Evolutionary conservation across 2,888 invertebrate genomes (phyloP), one percentile per base, ranked within the genome.

Genomic region (Acleris cristana): DNA sequence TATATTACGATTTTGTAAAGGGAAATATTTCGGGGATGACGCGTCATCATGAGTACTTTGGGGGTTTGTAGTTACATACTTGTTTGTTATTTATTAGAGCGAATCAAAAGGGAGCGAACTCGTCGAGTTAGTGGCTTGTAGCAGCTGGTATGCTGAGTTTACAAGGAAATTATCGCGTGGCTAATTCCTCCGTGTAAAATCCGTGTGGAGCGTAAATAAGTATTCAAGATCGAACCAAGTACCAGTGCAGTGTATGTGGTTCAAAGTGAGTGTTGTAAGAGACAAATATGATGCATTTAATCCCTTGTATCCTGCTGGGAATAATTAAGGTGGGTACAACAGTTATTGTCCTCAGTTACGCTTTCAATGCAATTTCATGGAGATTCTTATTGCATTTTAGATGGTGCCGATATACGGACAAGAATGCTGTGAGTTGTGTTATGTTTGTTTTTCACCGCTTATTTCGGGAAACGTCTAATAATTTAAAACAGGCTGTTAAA

Each of bases 141-240:
- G 74, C 71, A 71, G 71, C 69, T 69, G 69, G 75, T 76, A 76
- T 81, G 76, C 71, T 77, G 74, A 80, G 83, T 81, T 82, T 83
- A 79, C 81, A 84, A 84, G 84, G 79, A 79, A 80, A 84, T 86
- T 85, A 85, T 81, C 81, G 88, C 89, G 87, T 89, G 85, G 69
- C 85, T 86, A 89, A 89, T 89, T 86, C 78, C 76, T 74, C 71
- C 79, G 78, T 78, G 80, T 75, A 76, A 79, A 79, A 79, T 77
- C 74, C 74, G 82, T 80, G 78, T 75, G 69, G 75, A 78, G 76
- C 77, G 82, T 82, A 85, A 84, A 86, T 85, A 81, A 80, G 75
- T 76, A 73, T 71, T 71, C 74, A 75, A 72, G 76, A 74, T 69
- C 58, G 66, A 73, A 65, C 69, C 74, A 75, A 74, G 48, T 74